Conservation (phyloP, 2,888 invertebrate species). For the Tetragnatha montana region DNA sequence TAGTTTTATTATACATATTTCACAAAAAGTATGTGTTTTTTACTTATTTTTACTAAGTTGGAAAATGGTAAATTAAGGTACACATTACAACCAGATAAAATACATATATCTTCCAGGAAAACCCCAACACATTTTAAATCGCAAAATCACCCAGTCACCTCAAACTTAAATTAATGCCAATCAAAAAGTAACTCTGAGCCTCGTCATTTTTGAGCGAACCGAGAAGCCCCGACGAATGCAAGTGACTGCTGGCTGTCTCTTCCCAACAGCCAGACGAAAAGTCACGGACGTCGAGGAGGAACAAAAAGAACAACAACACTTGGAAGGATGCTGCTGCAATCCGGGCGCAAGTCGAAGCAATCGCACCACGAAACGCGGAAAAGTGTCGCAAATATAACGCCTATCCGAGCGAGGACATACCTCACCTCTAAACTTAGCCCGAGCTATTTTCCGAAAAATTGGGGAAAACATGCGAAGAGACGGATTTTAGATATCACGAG, state of each 20-base stretch:
- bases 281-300: background rate
- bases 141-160: too few species aligned
- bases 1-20: too few species aligned
- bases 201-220: too few species aligned
- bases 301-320: background rate
- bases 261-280: background rate
- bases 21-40: too few species aligned
- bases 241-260: background rate
- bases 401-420: background rate
- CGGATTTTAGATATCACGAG: conserved; percentile 1
- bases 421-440: conserved; percentile 19
- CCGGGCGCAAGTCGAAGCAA: background rate
- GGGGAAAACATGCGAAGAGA: conserved; percentile 11
- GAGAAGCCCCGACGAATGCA: background rate
- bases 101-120: too few species aligned
- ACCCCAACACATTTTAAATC: too few species aligned
- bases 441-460: conserved; percentile 2
- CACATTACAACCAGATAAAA: too few species aligned
- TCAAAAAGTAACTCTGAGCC: too few species aligned
- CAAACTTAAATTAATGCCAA: too few species aligned
- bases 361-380: background rate
- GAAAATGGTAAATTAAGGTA: too few species aligned
- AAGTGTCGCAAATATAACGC: background rate
- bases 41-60: too few species aligned
- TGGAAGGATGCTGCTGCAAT: background rate